Evolutionary conservation across 2,797 vertebrate genomes (phyloP).

Genomic region (Thripadectes ignobilis): DNA sequence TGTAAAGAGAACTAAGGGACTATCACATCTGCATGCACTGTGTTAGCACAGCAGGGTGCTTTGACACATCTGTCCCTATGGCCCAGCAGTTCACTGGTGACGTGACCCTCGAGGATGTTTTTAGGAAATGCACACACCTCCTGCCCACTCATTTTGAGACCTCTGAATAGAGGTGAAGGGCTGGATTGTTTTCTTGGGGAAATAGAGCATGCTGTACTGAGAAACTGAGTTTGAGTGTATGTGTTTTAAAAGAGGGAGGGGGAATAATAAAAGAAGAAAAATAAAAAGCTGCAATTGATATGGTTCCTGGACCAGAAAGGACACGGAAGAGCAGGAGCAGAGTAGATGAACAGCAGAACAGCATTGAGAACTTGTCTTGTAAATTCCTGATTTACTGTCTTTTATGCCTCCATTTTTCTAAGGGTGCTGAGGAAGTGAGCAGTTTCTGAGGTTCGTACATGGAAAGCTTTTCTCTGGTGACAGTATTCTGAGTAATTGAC

Average conservation of each 20-base stretch:
- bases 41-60: neutral
- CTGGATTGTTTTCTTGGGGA: neutral
- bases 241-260: neutral
- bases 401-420: neutral
- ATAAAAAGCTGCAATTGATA: neutral
- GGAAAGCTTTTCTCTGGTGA: neutral
- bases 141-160: neutral
- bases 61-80: neutral
- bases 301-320: neutral
- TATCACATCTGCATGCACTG: neutral
- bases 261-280: neutral
- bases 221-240: neutral
- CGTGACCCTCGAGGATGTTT: accelerated
- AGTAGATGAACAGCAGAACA: neutral
- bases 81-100: neutral
- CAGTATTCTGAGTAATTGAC: neutral
- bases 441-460: neutral
- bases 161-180: neutral
- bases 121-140: neutral
- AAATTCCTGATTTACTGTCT: neutral
- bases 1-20: neutral
- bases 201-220: neutral
- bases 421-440: neutral
- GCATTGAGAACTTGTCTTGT: neutral
- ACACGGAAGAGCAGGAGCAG: neutral